These are phyloP conservation scores for Nemapogon koenigi DNA, from an alignment of 2,888 invertebrate species.

Conservation along the genomic window DNA sequence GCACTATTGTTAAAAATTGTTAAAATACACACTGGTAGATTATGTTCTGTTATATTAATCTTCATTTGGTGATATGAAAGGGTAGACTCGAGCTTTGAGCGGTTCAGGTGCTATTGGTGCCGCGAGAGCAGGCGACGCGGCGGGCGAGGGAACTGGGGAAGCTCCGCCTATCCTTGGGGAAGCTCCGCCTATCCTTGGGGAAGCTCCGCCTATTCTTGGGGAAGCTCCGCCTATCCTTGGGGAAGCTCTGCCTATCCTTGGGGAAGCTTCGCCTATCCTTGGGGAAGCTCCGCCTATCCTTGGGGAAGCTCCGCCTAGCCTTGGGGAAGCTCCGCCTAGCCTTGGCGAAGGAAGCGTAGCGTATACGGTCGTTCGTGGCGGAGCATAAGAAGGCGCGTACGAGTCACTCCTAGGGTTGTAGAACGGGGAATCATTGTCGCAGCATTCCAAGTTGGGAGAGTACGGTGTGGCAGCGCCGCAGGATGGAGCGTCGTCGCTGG, in stretches of 20 bases:
- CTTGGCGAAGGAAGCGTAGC: conserved; percentile 54
- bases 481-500: conserved; percentile 58
- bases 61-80: conserved; percentile 3
- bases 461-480: conserved; percentile 59
- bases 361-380: conserved; percentile 56
- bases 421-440: conserved; percentile 56
- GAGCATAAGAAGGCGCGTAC: conserved; percentile 58
- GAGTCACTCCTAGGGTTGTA: conserved; percentile 60
- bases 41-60: conserved; percentile 24
- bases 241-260: conserved; percentile 34
- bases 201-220: conserved; percentile 39
- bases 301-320: conserved; percentile 45
- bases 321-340: conserved; percentile 44
- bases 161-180: conserved; percentile 26
- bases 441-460: conserved; percentile 51
- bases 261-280: conserved; percentile 26
- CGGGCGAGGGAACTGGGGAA: conserved; percentile 22
- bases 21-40: conserved; percentile 14
- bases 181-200: conserved; percentile 26
- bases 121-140: conserved; percentile 10
- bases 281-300: conserved; percentile 42
- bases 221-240: conserved; percentile 47
- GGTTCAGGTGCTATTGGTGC: conserved; percentile 16
- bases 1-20: neutral
- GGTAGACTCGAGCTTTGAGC: conserved; percentile 4